Base-by-base conservation (phyloP, 2,888 invertebrate species). In the Trachelus iudaicus region DNA sequence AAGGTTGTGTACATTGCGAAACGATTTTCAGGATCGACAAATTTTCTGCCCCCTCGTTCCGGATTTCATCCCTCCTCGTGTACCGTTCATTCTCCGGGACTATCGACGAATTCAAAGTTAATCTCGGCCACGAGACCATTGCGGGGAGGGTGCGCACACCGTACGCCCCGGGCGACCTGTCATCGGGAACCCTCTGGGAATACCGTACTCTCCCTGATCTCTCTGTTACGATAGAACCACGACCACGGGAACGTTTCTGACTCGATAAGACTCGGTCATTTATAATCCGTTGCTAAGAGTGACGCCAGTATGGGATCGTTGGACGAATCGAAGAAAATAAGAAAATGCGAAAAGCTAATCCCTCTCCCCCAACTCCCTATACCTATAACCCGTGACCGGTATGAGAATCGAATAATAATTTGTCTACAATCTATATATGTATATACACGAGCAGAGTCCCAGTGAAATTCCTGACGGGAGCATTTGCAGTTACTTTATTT, bases 261-360 rank as follows among this genome's bases (percentile, higher is more conserved):
- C 71, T 81, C 88, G 90, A 90, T 90, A 89, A 90, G 87, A 87
- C 87, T 88, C 86, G 87, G 88, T 89, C 89, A 90, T 89, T 90
- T 90, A 90, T 90, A 90, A 90, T 89, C 87, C 87, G 84, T 79
- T 80, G 82, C 83, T 83, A 84, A 85, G 85, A 85, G 85, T 85
- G 85, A 85, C 83, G 40, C 40, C 40, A 56, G 40, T 56, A 56
- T 56, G 15, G 23, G 80, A 73, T 79, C 81, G 81, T 80, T 79
- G 85, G 78, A 74, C 81, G 78, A 77, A 80, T 78, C 76, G 78
- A 83, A 78, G 80, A 79, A 83, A 76, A 81, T 79, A 81, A 81
- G 80, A 79, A 83, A 79, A 79, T 79, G 79, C 77, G 77, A 75
- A 83, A 34, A 34, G 30, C 31, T 34, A 31, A 77, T 79, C 68